Conservation (phyloP, 2,797 vertebrate species). For the Eulemur mongoz region DNA sequence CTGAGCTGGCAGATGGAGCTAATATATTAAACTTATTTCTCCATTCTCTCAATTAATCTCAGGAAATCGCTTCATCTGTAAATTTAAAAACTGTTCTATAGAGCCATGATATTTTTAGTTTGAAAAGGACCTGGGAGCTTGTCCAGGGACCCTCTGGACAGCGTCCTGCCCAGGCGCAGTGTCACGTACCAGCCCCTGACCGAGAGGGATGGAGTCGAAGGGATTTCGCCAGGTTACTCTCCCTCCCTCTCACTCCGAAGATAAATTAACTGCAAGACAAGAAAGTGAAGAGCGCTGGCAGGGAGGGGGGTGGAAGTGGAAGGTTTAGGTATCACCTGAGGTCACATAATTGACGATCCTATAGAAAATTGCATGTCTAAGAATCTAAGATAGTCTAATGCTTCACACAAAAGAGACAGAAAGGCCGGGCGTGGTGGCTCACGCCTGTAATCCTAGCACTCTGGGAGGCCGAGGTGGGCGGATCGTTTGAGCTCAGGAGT, state of each 20-base stretch:
- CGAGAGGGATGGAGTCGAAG: slow-evolving; percentile 38
- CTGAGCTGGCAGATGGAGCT: not conserved
- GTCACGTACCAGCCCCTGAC: slow-evolving; percentile 80
- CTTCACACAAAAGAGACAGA: not conserved
- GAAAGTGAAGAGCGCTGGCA: not conserved
- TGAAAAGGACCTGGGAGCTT: not conserved
- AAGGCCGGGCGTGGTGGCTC: too few relatives aligned
- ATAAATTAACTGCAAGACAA: slow-evolving; percentile 84
- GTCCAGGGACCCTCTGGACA: slow-evolving; percentile 84
- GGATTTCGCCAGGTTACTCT: slow-evolving; percentile 44
- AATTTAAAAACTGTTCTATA: not conserved
- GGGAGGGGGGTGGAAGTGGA: not conserved
- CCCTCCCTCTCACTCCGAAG: slow-evolving; percentile 89
- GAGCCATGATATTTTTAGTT: not conserved
- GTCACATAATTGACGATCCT: not conserved
- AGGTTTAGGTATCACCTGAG: not conserved
- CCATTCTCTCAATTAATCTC: not conserved
- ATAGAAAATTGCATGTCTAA: not conserved
- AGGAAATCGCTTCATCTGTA: not conserved
- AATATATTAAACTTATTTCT: not conserved
- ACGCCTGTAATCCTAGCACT: too few relatives aligned
- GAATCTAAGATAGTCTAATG: not conserved
- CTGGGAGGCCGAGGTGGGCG: too few relatives aligned
- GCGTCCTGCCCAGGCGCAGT: slow-evolving; percentile 85
- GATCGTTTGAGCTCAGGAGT: too few relatives aligned